Evolutionary conservation across 2,888 invertebrate genomes (phyloP), one percentile per base, ranked within the genome.

Genomic region (Drosophila mettleri): DNA sequence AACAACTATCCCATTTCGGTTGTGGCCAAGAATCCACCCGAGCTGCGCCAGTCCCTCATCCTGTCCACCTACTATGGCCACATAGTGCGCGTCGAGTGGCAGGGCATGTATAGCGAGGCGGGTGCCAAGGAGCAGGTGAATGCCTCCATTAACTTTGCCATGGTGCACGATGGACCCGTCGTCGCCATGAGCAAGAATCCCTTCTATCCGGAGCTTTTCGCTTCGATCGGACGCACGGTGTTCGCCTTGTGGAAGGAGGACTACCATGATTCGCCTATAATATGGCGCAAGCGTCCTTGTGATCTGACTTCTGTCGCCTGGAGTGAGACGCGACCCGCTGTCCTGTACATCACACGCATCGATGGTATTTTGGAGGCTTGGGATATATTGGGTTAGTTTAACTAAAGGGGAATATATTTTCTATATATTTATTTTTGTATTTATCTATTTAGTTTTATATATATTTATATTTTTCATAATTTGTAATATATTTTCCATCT

Each of bases 311-410:
- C 94, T 16, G 94, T 95, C 0, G 92, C 93, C 36, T 97, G 97
- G 97, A 96, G 96, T n/a, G 93, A 94, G n/a, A 94, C 94, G 43
- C 94, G 96, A 53, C 95, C 97, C 0, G 95, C 95, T 51, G 93
- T 96, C 49, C 92, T 97, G 63, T 95, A 95, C 87, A 91, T 97
- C 58, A 93, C 94, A 1, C 94, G 95, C 20, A 93, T 93, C 24
- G 96, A 97, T 92, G 97, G 97, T 3, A 94, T 93, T 63, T 92
- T 97, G 14, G 97, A 97, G 91, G 94, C 95, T 12, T 98, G 97
- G 97, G 96, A 97, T 92, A 92, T 97, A 61, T 91, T 95, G 41
- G 83, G 92, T 91, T 45, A 31, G 59, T 41, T 2, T 4, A 0
- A 2, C 5, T 8, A 16, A 0, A 2, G 1, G 3, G 12, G 5